Evolutionary conservation across 2,888 invertebrate species (phyloP).

Genomic region (Camptogramma bilineatum): DNA sequence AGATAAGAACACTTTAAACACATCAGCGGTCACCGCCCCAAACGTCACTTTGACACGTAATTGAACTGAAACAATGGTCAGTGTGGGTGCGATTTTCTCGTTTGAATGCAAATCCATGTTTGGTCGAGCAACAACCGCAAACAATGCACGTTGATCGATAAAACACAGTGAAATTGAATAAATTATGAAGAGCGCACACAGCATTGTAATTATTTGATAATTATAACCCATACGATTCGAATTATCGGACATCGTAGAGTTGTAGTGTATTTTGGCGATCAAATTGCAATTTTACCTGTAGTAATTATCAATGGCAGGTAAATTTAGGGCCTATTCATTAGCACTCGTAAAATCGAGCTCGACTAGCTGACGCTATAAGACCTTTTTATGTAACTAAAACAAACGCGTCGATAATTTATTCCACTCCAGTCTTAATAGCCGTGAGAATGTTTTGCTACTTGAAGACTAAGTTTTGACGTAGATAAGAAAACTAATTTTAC

Average conservation of each 20-base stretch:
- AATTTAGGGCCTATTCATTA: conserved; percentile 51
- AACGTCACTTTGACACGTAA: conserved; percentile 45
- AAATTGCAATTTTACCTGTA: conserved; percentile 11
- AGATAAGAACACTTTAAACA: conserved; percentile 50
- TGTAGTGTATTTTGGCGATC: not conserved
- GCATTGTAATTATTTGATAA: conserved; percentile 65
- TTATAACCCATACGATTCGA: conserved; percentile 53
- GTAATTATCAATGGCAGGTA: conserved; percentile 47
- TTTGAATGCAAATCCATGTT: conserved; percentile 63
- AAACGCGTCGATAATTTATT: conserved; percentile 50
- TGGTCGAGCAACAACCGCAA: conserved; percentile 56
- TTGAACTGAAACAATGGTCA: conserved; percentile 51
- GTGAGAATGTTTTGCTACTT: conserved; percentile 41
- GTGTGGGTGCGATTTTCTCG: conserved; percentile 49
- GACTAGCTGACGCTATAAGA: conserved; percentile 35
- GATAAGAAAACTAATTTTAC: conserved; percentile 22
- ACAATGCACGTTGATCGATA: conserved; percentile 68
- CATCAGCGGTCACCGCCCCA: conserved; percentile 26
- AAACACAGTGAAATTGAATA: conserved; percentile 71
- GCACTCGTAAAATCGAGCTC: conserved; percentile 44
- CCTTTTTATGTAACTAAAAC: conserved; percentile 56
- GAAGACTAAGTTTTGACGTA: conserved; percentile 27
- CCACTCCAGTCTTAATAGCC: conserved; percentile 46
- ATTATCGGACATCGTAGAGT: conserved; percentile 42
- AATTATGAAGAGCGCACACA: conserved; percentile 61